Evolutionary conservation across 2,797 vertebrate genomes (phyloP).

Genomic region (Hybognathus amarus): DNA sequence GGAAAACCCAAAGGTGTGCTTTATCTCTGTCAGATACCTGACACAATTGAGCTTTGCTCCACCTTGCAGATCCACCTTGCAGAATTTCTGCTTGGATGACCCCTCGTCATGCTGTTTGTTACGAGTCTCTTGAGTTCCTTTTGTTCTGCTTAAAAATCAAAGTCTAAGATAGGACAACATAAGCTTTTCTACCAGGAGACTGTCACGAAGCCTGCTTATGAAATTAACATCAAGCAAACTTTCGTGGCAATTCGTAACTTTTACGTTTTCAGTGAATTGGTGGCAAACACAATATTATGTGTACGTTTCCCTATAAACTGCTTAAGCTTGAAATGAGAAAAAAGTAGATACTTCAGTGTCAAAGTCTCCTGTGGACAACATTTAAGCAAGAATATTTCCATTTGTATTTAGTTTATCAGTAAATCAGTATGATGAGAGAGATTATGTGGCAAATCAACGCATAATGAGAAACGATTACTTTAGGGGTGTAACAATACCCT

Average conservation of each 20-base stretch:
- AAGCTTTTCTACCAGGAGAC: neutral
- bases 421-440: neutral
- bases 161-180: neutral
- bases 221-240: neutral
- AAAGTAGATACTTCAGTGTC: neutral
- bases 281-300: neutral
- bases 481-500: no score
- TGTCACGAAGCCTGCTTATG: no score
- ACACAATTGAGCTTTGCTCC: neutral
- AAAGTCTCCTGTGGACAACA: neutral
- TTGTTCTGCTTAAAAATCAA: neutral
- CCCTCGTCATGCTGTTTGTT: conserved; percentile 10
- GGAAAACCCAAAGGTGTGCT: conserved; percentile 23
- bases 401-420: neutral
- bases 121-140: conserved; percentile 41
- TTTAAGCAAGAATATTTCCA: neutral
- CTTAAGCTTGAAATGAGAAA: neutral
- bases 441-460: neutral
- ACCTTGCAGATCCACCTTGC: conserved; percentile 22
- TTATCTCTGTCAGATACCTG: conserved; percentile 26
- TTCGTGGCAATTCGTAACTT: neutral
- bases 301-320: neutral
- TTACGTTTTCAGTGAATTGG: neutral
- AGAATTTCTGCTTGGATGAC: conserved; percentile 19
- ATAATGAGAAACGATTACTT: conserved; percentile 1